Evolutionary conservation across 2,113 vertebrate genomes (phyloP), one percentile per base, ranked within the genome.

Genomic region (Anhinga anhinga): DNA sequence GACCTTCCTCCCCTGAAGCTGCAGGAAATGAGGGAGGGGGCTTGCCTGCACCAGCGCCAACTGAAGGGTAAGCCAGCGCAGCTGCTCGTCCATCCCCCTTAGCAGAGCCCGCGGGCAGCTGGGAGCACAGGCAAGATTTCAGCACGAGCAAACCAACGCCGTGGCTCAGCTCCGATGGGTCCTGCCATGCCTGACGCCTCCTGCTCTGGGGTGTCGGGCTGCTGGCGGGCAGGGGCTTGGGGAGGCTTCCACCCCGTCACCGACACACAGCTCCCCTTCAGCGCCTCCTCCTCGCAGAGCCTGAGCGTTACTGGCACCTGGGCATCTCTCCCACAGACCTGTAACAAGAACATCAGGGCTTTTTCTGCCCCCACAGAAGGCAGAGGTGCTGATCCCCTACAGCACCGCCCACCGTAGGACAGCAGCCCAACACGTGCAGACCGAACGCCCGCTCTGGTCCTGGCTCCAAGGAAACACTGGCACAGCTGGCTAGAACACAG

Each of bases 131-230:
- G 49, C 66, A 40, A 25, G 38, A 27, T 10, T 8, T 1, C 6
- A 59, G 50, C 29, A 45, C 0, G 1, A 69, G 40, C 17, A 36
- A 50, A n/a, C 8, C 0, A 0, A 20, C 17, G 47, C 9, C n/a
- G 22, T 0, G 0, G 32, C 45, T 86, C 40, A 15, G 45, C n/a
- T 3, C 9, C 1, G 1, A 25, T 3, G 16, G n/a, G 10, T 5
- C 25, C 30, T 47, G 90, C 56, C 34, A 40, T 3, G 0, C 18
- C 59, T 5, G 32, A 3, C 0, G 0, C 3, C 15, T 50, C 62
- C 83, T 23, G 52, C 74, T 25, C 32, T 9, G n/a, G n/a, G n/a
- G 38, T 40, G 38, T 40, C 38, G 38, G 38, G 38, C 38, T 40
- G 38, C 38, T 40, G 38, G 38, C 10, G 38, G 38, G 38, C 38